phyloP scores from a whole-genome alignment of 2,888 invertebrate species.

The Maniola hyperantus region DNA sequence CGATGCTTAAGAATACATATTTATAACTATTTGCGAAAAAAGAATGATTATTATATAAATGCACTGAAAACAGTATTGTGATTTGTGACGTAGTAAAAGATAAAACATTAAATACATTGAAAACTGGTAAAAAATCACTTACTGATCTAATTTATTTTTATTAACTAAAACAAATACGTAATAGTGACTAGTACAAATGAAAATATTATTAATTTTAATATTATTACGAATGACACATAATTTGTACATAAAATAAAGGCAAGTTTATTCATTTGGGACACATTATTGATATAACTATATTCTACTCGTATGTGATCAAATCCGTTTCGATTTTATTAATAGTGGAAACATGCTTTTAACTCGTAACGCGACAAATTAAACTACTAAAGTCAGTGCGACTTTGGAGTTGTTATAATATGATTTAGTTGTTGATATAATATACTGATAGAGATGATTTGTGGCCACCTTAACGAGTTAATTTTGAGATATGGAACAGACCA shows the following conservation, averaged over 20 bases:
- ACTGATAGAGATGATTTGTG: no score
- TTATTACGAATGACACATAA: slow-evolving; percentile 18
- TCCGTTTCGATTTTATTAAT: not conserved
- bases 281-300: not conserved
- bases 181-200: slow-evolving; percentile 39
- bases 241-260: slow-evolving; percentile 25
- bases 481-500: no score
- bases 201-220: not conserved
- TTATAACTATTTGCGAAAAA: slow-evolving; percentile 2
- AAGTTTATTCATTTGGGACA: slow-evolving; percentile 21
- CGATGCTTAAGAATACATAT: not conserved
- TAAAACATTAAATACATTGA: slow-evolving; percentile 9
- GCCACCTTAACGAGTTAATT: no score
- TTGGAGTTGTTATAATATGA: no score
- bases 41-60: slow-evolving; percentile 2
- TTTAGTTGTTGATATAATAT: no score
- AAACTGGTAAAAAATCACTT: slow-evolving; percentile 21
- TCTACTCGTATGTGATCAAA: not conserved
- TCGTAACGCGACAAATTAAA: not conserved
- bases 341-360: not conserved
- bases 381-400: no score
- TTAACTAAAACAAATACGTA: slow-evolving; percentile 25
- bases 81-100: slow-evolving; percentile 2
- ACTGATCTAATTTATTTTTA: slow-evolving; percentile 15
- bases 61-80: slow-evolving; percentile 20